Conservation (phyloP, 2,797 vertebrate genomes). For the Falco novaeseelandiae region DNA sequence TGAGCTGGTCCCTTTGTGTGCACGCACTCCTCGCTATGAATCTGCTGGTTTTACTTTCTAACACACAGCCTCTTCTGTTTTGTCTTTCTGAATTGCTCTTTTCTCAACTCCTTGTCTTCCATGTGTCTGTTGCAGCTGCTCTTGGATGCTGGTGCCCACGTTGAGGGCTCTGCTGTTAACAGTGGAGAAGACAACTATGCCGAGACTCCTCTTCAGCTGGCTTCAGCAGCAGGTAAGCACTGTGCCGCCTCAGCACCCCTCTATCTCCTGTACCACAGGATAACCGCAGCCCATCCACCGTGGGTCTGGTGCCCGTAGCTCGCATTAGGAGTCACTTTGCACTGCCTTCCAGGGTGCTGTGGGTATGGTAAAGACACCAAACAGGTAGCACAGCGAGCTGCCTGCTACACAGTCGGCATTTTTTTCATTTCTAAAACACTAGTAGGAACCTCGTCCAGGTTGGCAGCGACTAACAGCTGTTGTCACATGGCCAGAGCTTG, state of each 20-base stretch:
- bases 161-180: conserved; percentile 90
- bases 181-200: conserved; percentile 90
- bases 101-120: background rate
- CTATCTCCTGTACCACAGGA: background rate
- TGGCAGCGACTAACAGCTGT: background rate
- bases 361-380: too few species aligned
- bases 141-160: conserved; percentile 91
- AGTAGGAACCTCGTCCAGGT: background rate
- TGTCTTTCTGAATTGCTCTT: background rate
- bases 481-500: background rate
- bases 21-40: fast-evolving
- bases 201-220: conserved; percentile 93
- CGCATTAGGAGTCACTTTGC: fast-evolving
- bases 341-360: fast-evolving
- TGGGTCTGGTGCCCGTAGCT: background rate
- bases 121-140: conserved; percentile 83
- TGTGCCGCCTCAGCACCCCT: background rate
- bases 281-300: fast-evolving
- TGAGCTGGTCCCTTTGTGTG: background rate
- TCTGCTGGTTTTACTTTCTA: background rate
- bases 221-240: conserved; percentile 91
- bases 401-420: background rate
- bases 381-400: background rate
- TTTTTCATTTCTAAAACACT: background rate
- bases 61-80: background rate